Evolutionary conservation across 2,888 invertebrate species (phyloP).

Genomic region (Cistogaster globosa): DNA sequence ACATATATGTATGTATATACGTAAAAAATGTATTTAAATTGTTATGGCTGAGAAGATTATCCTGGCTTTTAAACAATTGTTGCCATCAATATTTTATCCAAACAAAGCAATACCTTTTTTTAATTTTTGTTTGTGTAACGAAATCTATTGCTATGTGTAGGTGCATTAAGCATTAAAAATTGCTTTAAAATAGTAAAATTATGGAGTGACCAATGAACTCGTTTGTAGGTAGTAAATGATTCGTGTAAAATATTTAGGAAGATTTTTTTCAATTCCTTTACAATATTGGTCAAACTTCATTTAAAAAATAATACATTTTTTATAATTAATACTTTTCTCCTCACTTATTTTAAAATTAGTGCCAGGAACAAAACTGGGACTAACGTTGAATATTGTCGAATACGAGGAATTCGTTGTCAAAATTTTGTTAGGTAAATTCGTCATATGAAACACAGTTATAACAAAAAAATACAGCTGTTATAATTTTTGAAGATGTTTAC

Average conservation of each 20-base stretch:
- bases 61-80: constrained; percentile 42
- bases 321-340: no score
- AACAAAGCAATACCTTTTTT: not conserved
- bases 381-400: no score
- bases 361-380: no score
- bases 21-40: not conserved
- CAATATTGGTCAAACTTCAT: not conserved
- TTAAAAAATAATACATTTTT: no score
- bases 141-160: constrained; percentile 65
- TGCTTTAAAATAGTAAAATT: constrained; percentile 55
- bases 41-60: constrained; percentile 53
- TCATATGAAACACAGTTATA: no score
- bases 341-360: not conserved
- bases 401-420: no score
- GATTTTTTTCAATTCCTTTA: constrained; percentile 13
- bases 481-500: no score
- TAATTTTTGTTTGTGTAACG: constrained; percentile 13
- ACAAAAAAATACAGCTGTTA: no score
- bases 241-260: not conserved
- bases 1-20: not conserved
- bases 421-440: no score
- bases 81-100: constrained; percentile 33
- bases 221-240: constrained; percentile 31
- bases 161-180: constrained; percentile 77
- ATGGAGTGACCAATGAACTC: not conserved